phyloP scores from a whole-genome alignment of 2,797 vertebrate species.

The Falco cherrug region DNA sequence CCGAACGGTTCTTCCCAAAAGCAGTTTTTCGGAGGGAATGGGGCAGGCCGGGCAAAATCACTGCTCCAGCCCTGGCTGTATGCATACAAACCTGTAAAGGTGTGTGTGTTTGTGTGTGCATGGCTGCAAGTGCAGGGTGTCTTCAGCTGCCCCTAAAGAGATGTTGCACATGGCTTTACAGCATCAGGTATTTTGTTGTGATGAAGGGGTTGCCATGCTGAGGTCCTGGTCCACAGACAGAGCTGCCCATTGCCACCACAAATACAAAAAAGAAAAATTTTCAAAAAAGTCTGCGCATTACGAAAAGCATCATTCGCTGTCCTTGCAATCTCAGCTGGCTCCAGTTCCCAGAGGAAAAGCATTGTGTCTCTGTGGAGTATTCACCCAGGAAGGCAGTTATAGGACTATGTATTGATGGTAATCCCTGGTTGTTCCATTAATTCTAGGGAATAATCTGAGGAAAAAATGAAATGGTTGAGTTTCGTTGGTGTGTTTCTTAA shows the following conservation, averaged over 20 bases:
- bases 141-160: background rate
- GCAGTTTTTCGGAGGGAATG: background rate
- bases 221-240: background rate
- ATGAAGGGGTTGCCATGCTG: background rate
- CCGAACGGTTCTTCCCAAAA: background rate
- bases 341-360: background rate
- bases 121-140: background rate
- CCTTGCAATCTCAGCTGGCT: no score
- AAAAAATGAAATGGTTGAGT: background rate
- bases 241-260: background rate
- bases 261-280: background rate
- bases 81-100: background rate
- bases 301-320: background rate
- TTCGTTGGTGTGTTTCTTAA: background rate
- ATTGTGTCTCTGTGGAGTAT: background rate
- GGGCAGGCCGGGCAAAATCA: background rate
- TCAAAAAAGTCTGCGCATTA: fast-evolving
- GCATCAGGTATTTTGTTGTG: background rate
- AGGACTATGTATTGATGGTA: background rate
- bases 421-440: background rate
- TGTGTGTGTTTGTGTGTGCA: background rate
- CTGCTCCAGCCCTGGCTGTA: background rate
- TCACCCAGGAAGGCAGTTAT: background rate
- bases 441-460: background rate
- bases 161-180: background rate